A percentile compares a stretch with the other conserved stretches of the same genome.
Evolutionary conservation across 2,888 invertebrate genomes (phyloP).

Genomic region (Xylota sylvarum): DNA sequence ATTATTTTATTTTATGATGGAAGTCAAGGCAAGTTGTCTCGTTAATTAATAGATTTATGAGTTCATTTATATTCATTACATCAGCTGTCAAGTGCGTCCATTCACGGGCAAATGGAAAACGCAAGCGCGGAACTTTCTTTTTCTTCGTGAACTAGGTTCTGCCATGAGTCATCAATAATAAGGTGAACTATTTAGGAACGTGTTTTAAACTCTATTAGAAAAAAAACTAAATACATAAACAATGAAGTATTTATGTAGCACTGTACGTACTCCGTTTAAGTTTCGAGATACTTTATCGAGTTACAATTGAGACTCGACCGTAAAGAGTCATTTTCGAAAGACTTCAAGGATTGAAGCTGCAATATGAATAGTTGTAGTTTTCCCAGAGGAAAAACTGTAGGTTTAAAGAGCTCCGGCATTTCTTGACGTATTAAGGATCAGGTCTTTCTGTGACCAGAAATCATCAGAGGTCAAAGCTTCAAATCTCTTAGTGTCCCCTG

Average conservation of each 20-base stretch:
- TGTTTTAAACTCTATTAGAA: not conserved
- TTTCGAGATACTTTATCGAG: too few species aligned
- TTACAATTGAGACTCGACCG: too few species aligned
- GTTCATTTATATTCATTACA: constrained; percentile 47
- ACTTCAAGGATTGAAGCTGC: too few species aligned
- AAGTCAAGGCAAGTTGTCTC: not conserved
- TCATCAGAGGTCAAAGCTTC: too few species aligned
- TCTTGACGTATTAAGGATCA: too few species aligned
- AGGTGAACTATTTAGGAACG: constrained; percentile 19
- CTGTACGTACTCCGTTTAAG: too few species aligned
- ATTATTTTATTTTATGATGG: not conserved
- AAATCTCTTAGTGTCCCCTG: too few species aligned
- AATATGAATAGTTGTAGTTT: too few species aligned
- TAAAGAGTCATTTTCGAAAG: too few species aligned
- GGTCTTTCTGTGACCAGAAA: too few species aligned
- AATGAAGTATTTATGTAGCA: not conserved
- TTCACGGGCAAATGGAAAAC: constrained; percentile 24
- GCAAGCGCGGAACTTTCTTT: constrained; percentile 49
- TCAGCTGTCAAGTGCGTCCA: constrained; percentile 1
- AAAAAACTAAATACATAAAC: not conserved
- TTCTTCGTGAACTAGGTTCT: constrained; percentile 32
- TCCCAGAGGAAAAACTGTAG: too few species aligned
- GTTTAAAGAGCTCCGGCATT: too few species aligned
- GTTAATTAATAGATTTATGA: constrained; percentile 9
- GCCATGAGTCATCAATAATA: constrained; percentile 10